A percentile compares a stretch with the other conserved stretches of the same genome.
Conservation (phyloP, 2,797 vertebrate species). For the Danio choprae region DNA sequence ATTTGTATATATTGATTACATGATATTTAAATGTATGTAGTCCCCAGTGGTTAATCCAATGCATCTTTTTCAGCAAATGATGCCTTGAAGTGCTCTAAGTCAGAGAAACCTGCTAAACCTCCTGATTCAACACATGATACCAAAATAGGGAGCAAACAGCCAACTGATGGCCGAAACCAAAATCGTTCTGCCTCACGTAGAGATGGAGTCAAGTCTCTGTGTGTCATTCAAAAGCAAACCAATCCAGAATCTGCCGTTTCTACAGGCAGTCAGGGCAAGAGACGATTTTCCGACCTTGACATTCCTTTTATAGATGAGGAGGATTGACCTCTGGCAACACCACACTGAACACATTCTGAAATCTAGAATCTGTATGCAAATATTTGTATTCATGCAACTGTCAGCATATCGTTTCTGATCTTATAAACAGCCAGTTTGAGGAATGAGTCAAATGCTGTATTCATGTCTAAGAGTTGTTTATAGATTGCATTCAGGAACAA, state of each 20-base stretch:
- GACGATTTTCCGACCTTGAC: conserved; percentile 79
- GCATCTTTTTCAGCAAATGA: conserved; percentile 46
- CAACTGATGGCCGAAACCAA: conserved; percentile 66
- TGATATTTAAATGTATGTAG: neutral
- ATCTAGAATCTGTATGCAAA: neutral
- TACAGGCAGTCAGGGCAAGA: conserved; percentile 59
- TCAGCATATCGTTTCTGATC: neutral
- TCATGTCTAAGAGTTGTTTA: neutral
- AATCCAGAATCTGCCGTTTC: conserved; percentile 54
- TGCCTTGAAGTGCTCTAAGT: conserved; percentile 2
- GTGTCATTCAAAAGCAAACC: conserved; percentile 67
- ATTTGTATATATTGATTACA: neutral
- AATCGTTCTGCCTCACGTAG: conserved; percentile 71
- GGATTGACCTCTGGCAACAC: conserved; percentile 45
- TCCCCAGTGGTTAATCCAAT: conserved; percentile 64
- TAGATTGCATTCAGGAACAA: neutral
- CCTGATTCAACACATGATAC: conserved; percentile 65
- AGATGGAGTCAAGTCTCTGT: conserved; percentile 75
- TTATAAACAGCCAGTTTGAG: neutral
- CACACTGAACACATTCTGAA: neutral
- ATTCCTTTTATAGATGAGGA: conserved; percentile 84
- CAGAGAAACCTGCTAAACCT: conserved; percentile 10
- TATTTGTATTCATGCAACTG: neutral
- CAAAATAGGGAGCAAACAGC: conserved; percentile 74
- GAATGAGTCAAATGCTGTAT: conserved; percentile 4